Evolutionary conservation across 2,888 invertebrate species (phyloP).

Genomic region (Molanna angustata): DNA sequence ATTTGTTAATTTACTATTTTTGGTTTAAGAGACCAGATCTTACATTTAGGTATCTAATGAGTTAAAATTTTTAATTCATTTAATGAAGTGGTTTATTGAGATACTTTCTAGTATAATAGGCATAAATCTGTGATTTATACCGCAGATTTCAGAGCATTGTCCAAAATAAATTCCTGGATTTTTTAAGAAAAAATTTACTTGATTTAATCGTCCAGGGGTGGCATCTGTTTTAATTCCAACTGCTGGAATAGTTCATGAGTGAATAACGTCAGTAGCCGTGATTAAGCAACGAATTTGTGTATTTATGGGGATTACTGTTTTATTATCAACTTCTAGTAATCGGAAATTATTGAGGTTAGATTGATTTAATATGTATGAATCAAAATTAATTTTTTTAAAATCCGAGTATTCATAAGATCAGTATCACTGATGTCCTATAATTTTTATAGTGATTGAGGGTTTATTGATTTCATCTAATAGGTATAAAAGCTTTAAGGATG

Average conservation of each 20-base stretch:
- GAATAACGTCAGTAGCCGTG: slow-evolving; percentile 63
- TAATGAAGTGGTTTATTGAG: slow-evolving; percentile 46
- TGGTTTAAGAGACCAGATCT: slow-evolving; percentile 71
- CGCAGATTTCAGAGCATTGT: slow-evolving; percentile 82
- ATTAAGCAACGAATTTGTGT: slow-evolving; percentile 63
- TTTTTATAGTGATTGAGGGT: slow-evolving; percentile 57
- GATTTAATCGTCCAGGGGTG: slow-evolving; percentile 63
- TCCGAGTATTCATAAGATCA: slow-evolving; percentile 67
- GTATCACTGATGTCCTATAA: slow-evolving; percentile 65
- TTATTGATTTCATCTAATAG: slow-evolving; percentile 61
- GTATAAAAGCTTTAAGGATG: slow-evolving; percentile 60
- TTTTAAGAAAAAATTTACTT: slow-evolving; percentile 60
- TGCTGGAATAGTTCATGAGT: slow-evolving; percentile 62
- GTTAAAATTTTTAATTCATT: slow-evolving; percentile 54
- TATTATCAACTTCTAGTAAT: slow-evolving; percentile 64
- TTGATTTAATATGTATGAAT: slow-evolving; percentile 56
- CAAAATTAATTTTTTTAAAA: slow-evolving; percentile 58
- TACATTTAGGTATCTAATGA: slow-evolving; percentile 68
- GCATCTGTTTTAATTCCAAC: slow-evolving; percentile 65
- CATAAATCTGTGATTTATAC: slow-evolving; percentile 77
- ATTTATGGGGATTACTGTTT: slow-evolving; percentile 56
- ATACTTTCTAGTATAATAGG: slow-evolving; percentile 55
- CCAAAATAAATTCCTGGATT: slow-evolving; percentile 67
- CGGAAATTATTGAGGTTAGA: slow-evolving; percentile 56
- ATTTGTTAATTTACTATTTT: slow-evolving; percentile 61